Evolutionary conservation across 2,888 invertebrate genomes (phyloP).

Genomic region (Trissoscelio sp.): DNA sequence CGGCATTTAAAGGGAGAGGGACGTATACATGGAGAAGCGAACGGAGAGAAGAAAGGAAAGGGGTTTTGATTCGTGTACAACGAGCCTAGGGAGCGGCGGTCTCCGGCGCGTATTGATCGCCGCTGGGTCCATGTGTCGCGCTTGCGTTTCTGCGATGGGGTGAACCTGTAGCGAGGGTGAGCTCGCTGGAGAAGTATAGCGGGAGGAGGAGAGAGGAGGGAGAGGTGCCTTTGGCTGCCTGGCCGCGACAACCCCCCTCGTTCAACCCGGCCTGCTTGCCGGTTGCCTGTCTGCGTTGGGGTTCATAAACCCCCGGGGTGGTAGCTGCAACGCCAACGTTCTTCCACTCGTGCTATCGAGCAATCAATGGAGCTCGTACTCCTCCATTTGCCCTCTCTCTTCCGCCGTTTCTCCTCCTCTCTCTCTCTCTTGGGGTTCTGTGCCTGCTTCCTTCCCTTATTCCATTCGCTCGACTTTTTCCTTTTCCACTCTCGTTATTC

Average conservation of each 20-base stretch:
- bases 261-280: slow-evolving; percentile 51
- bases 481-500: slow-evolving; percentile 42
- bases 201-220: slow-evolving; percentile 37
- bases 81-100: slow-evolving; percentile 70
- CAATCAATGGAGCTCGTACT: slow-evolving; percentile 81
- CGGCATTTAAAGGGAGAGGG: slow-evolving; percentile 53
- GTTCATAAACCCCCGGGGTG: slow-evolving; percentile 80
- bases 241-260: slow-evolving; percentile 50
- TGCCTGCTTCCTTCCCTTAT: slow-evolving; percentile 3
- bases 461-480: slow-evolving; percentile 36
- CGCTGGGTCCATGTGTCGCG: slow-evolving; percentile 82
- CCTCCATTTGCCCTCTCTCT: slow-evolving; percentile 68
- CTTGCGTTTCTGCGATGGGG: slow-evolving; percentile 77
- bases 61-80: slow-evolving; percentile 67
- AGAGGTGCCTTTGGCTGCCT: slow-evolving; percentile 58
- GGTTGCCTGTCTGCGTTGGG: slow-evolving; percentile 74
- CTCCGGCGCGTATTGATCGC: slow-evolving; percentile 81
- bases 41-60: slow-evolving; percentile 53
- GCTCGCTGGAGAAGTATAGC: slow-evolving; percentile 49
- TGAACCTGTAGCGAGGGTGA: slow-evolving; percentile 74
- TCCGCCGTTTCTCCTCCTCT: slow-evolving; percentile 54
- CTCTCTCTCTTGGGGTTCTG: slow-evolving; percentile 45
- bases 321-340: slow-evolving; percentile 77
- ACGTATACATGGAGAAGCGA: slow-evolving; percentile 23
- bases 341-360: slow-evolving; percentile 76